Base-by-base conservation (phyloP, 1,140 invertebrate species). In the fruit fly (Drosophila melanogaster) region DNA sequence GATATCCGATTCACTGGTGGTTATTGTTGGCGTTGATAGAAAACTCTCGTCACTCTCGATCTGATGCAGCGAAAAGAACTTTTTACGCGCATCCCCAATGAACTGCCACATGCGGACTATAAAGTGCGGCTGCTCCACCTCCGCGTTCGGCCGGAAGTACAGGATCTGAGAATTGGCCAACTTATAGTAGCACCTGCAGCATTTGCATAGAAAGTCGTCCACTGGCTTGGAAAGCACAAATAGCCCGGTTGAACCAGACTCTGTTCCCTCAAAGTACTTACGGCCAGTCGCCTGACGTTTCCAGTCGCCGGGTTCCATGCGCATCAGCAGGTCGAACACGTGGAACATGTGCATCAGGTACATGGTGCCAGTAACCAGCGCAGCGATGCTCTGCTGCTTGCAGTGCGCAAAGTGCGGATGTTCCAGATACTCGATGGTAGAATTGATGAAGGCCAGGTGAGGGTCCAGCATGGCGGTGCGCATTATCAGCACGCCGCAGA, bases 341-440 rank as follows among this genome's bases (percentile, higher is more conserved):
- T 62, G 43, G 15, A 62, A 62, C 69, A 62, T 59, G 51, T 81
- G 79, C 73, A 81, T 60, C 40, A 81, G 35, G 47, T 81, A 77
- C 60, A 81, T 61, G 10, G 66, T 66, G 10, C 73, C 79, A 0
- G 78, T 77, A 4, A 62, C 11, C 12, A 81, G 15, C 0, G 79
- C 49, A 2, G 67, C 78, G 3, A 81, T 74, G 33, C 79, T 81
- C 30, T 81, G 78, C 33, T 47, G 35, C 11, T 81, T 80, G 41
- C 60, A 64, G 46, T 73, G 3, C 2, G 66, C 58, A 17, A 81
- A 81, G 15, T 74, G 38, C 4, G 59, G 59, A n/a, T 75, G 72
- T 4, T 14, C 15, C 51, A 75, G 6, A 14, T 26, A 57, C 10
- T 14, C 14, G 7, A 35, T 11, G 17, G 35, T 46, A 3, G 51